phyloP scores from a whole-genome alignment of 2,113 vertebrate genomes.

The Corythoichthys intestinalis region DNA sequence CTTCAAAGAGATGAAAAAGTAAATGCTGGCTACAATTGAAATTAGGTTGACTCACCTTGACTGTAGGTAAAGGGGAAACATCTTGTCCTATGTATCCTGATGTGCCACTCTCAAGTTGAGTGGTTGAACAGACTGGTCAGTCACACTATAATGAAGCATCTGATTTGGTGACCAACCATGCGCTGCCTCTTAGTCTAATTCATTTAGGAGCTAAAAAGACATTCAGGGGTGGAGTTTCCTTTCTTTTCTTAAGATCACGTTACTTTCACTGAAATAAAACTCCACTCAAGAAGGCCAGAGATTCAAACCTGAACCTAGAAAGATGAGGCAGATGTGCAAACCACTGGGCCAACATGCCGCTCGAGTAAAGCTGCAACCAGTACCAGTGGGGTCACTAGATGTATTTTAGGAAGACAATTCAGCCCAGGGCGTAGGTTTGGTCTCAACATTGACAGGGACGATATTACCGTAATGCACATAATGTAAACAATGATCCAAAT shows the following conservation, averaged over 20 bases:
- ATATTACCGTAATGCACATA: too few relatives aligned
- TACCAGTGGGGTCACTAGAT: too few relatives aligned
- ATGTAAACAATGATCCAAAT: too few relatives aligned
- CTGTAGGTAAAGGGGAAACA: constrained; percentile 75
- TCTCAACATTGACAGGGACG: too few relatives aligned
- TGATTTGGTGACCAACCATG: constrained; percentile 67
- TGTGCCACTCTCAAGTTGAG: constrained; percentile 40
- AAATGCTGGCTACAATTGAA: background rate
- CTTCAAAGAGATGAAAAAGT: background rate
- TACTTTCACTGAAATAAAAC: constrained; percentile 20
- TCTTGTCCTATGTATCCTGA: constrained; percentile 55
- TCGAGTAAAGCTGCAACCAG: background rate
- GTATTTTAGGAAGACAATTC: too few relatives aligned
- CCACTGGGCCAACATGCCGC: background rate
- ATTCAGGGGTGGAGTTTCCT: constrained; percentile 31
- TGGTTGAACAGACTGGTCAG: constrained; percentile 44
- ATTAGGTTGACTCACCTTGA: constrained; percentile 64
- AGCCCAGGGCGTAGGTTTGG: too few relatives aligned
- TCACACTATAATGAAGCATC: constrained; percentile 69
- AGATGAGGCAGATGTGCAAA: background rate
- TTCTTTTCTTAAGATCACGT: constrained; percentile 24
- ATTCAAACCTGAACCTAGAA: background rate
- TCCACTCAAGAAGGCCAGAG: background rate
- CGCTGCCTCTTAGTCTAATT: constrained; percentile 71
- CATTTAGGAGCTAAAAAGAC: constrained; percentile 58